Evolutionary conservation across 2,797 vertebrate species (phyloP).

Genomic region (Moxostoma hubbsi): DNA sequence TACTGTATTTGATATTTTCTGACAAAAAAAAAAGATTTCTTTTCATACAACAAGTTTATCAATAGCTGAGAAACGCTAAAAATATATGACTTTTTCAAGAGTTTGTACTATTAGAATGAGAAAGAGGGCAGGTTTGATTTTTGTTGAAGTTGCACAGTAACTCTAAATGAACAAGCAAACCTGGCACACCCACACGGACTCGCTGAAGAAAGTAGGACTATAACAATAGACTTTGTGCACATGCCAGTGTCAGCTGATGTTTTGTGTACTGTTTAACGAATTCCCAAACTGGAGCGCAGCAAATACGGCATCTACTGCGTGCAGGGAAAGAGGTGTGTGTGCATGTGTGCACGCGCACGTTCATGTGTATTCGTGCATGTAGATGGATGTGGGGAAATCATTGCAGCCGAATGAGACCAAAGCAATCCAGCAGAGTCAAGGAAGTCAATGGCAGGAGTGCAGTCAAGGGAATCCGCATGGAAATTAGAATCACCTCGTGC

Average conservation of each 20-base stretch:
- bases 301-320: constrained; percentile 51
- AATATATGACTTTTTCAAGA: neutral
- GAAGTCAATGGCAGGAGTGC: constrained; percentile 77
- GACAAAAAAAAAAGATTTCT: neutral
- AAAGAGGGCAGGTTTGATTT: constrained; percentile 9
- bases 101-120: neutral
- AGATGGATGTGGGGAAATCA: constrained; percentile 70
- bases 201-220: constrained; percentile 30
- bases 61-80: neutral
- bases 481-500: constrained; percentile 83
- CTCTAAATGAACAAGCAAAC: constrained; percentile 38
- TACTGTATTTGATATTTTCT: neutral
- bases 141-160: constrained; percentile 3
- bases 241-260: neutral
- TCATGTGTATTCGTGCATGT: constrained; percentile 28
- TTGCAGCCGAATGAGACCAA: constrained; percentile 80
- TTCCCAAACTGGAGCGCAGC: constrained; percentile 57
- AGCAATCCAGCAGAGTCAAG: constrained; percentile 81
- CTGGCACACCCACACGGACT: constrained; percentile 52
- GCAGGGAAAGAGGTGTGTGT: constrained; percentile 44
- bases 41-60: neutral
- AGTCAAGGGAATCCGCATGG: constrained; percentile 82
- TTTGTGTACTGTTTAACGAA: constrained; percentile 7
- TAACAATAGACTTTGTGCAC: constrained; percentile 45
- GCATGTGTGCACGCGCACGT: constrained; percentile 29